phyloP scores from a whole-genome alignment of 2,888 invertebrate species.

The Idaea straminata region DNA sequence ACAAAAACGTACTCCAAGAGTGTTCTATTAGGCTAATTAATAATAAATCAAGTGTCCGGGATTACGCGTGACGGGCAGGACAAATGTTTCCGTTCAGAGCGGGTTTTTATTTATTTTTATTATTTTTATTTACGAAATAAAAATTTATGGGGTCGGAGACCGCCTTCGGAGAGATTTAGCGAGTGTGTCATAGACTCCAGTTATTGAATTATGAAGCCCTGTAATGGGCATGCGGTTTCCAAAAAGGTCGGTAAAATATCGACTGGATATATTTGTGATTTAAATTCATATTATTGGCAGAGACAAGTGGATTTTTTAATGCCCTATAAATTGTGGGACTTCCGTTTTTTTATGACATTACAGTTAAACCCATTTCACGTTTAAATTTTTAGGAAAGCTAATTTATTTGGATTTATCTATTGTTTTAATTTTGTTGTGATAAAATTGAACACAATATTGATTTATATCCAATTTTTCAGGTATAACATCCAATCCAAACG shows the following conservation, averaged over 20 bases:
- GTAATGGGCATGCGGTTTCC: slow-evolving; percentile 64
- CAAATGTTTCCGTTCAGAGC: slow-evolving; percentile 72
- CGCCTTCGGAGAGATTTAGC: slow-evolving; percentile 79
- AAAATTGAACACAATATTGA: background rate
- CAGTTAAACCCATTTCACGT: slow-evolving; percentile 13
- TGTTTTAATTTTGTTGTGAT: slow-evolving; percentile 11
- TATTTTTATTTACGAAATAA: slow-evolving; percentile 77
- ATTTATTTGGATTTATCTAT: slow-evolving; percentile 11
- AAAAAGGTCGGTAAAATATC: slow-evolving; percentile 60
- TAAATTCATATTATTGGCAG: slow-evolving; percentile 54
- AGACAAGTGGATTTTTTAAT: slow-evolving; percentile 31
- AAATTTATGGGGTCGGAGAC: slow-evolving; percentile 71
- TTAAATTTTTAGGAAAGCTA: background rate
- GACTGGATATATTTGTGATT: slow-evolving; percentile 54
- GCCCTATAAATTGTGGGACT: slow-evolving; percentile 24
- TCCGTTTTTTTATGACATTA: slow-evolving; percentile 25
- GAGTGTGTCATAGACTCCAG: slow-evolving; percentile 73
- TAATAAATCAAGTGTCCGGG: slow-evolving; percentile 74
- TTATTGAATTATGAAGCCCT: slow-evolving; percentile 71
- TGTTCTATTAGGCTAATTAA: slow-evolving; percentile 68
- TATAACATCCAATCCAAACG: slow-evolving; percentile 43
- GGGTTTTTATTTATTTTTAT: slow-evolving; percentile 73
- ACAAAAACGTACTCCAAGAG: slow-evolving; percentile 7
- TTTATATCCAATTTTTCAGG: slow-evolving; percentile 54
- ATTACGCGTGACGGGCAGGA: slow-evolving; percentile 72